These are phyloP conservation scores for Macroramphosus scolopax DNA, from an alignment of 2,797 vertebrate species.

Conservation along the genomic window DNA sequence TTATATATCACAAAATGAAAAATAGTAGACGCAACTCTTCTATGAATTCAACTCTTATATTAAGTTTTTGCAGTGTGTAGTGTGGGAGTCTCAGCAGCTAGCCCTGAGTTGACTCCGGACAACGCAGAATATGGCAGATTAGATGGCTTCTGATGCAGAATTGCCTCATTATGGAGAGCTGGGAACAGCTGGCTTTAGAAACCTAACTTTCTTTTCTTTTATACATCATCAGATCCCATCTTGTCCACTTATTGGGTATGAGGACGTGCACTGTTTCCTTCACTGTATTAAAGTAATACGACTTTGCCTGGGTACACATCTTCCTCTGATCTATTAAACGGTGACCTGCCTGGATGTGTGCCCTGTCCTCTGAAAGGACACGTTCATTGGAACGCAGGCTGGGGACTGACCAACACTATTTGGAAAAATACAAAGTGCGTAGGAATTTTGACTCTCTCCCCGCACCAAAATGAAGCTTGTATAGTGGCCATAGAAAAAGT, in stretches of 20 bases:
- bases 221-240: constrained; percentile 8
- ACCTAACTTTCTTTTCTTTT: neutral
- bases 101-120: too few relatives aligned
- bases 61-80: too few relatives aligned
- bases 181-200: neutral
- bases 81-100: too few relatives aligned
- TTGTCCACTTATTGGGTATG: constrained; percentile 14
- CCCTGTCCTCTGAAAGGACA: constrained; percentile 68
- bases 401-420: constrained; percentile 60
- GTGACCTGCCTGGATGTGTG: constrained; percentile 64
- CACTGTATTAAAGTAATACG: constrained; percentile 47
- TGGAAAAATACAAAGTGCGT: constrained; percentile 66
- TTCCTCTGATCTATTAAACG: constrained; percentile 64
- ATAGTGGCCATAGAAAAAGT: constrained; percentile 43
- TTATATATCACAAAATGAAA: too few relatives aligned
- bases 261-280: constrained; percentile 23
- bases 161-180: too few relatives aligned
- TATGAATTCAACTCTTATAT: too few relatives aligned
- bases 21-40: too few relatives aligned
- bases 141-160: too few relatives aligned
- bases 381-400: constrained; percentile 61
- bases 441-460: constrained; percentile 66
- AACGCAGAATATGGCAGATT: too few relatives aligned
- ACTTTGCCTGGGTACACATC: constrained; percentile 44
- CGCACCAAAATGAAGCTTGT: constrained; percentile 45